Base-by-base conservation (phyloP, 2,113 vertebrate genomes). In the Telmatochromis brachygnathus region DNA sequence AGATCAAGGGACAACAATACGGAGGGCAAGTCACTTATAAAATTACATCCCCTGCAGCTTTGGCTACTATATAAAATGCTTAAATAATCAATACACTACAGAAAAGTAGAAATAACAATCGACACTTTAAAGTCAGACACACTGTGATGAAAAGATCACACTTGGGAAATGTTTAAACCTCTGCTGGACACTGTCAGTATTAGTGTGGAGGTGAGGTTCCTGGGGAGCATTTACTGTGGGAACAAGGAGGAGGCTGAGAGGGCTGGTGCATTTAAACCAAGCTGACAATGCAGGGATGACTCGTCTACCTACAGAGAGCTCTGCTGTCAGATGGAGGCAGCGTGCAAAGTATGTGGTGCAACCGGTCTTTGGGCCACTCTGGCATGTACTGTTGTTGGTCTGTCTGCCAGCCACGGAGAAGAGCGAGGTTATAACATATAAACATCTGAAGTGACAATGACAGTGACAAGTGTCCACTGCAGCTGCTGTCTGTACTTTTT, bases 1-100 rank as follows among this genome's bases (percentile, higher is more conserved):
- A 13, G 33, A 68, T 39, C 1, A 3, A 39, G 0, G 33, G 33
- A 21, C 19, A 68, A 68, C 62, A 39, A 62, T 0, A 35, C 4
- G 0, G 9, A 62, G 17, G 30, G 30, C 17, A 37, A 37, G 33
- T 21, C 33, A 21, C 33, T 68, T 68, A 21, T 39, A 68, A 68
- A 68, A 68, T 68, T 39, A 21, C 19, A 68, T 21, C 33, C 60
- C 60, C 60, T 65, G 30, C 10, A 39, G 62, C 11, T 68, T 21
- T 68, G 62, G 33, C 6, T 65, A 35, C 0, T 65, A 35, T 37
- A 13, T 68, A 8, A 68, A 68, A 68, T 4, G 19, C 33, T 39
- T 68, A 39, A 13, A 39, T 9, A 68, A 68, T 39, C 12, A 68
- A 0, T 14, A 68, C 12, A 39, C 39, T 70, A 45, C 65, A 42